Conservation (phyloP, 2,797 vertebrate genomes). For the Esox masquinongy region DNA sequence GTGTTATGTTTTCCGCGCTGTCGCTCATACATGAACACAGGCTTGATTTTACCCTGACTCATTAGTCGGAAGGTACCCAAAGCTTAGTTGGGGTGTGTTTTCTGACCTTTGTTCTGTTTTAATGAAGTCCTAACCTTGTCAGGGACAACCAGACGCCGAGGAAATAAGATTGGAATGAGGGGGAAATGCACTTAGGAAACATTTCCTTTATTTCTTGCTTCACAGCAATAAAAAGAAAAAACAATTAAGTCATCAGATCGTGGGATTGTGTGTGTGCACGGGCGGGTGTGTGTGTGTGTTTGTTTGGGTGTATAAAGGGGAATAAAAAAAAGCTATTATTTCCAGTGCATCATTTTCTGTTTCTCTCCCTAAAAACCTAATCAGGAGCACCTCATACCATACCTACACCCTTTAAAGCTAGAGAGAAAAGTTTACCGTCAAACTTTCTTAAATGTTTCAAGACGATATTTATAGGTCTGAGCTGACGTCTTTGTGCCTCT, state of each 20-base stretch:
- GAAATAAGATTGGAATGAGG: slow-evolving; percentile 37
- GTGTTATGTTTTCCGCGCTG: background rate
- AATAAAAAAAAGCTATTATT: background rate
- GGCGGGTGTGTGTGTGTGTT: background rate
- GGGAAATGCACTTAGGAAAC: slow-evolving; percentile 19
- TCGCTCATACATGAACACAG: slow-evolving; percentile 10
- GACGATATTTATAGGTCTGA: background rate
- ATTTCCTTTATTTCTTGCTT: slow-evolving; percentile 18
- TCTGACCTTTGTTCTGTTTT: slow-evolving; percentile 54
- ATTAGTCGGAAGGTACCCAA: slow-evolving; percentile 40
- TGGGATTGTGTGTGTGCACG: background rate
- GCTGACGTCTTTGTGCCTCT: background rate
- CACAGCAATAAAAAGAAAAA: background rate
- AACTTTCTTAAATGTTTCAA: slow-evolving; percentile 1
- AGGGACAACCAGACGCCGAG: slow-evolving; percentile 30
- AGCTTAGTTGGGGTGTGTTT: slow-evolving; percentile 49
- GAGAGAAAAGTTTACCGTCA: background rate
- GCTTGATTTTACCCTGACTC: slow-evolving; percentile 44
- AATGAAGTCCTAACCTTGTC: slow-evolving; percentile 60
- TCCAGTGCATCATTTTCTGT: background rate
- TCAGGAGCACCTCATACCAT: background rate
- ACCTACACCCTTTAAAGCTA: background rate
- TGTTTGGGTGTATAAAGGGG: background rate
- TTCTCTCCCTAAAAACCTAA: background rate
- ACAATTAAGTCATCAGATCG: background rate